Percentiles rank a stretch among this genome's conserved stretches.
phyloP scores from a whole-genome alignment of 2,888 invertebrate genomes.

The Steinernema scapterisci region DNA sequence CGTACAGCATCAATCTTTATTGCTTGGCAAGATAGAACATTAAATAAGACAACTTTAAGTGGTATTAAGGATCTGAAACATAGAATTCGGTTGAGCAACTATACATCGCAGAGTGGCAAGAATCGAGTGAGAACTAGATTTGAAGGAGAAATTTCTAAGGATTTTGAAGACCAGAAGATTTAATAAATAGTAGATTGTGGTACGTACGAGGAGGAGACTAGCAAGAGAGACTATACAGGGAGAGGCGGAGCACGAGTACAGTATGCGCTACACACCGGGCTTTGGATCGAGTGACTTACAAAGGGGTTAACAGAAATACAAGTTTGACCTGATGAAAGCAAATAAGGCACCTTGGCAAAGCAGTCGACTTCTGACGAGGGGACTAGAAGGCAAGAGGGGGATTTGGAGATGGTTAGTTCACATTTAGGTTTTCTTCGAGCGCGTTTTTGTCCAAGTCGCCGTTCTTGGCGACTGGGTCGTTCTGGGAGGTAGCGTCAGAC shows the following conservation, averaged over 20 bases:
- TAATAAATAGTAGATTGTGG: not conserved
- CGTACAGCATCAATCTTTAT: not conserved
- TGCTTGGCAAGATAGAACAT: not conserved
- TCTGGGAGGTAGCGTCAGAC: not conserved
- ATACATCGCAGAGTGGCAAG: conserved; percentile 3
- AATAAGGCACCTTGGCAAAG: not conserved
- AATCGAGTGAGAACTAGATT: not conserved
- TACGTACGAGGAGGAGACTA: conserved; percentile 1
- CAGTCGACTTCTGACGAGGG: not conserved
- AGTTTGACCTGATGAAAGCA: not conserved
- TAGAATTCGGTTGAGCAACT: conserved; percentile 27
- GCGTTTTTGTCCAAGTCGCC: not conserved
- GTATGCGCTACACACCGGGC: conserved; percentile 13
- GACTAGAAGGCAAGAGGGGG: conserved; percentile 21
- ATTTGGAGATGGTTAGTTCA: not conserved
- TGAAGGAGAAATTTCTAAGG: not conserved
- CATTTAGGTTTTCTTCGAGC: conserved; percentile 13
- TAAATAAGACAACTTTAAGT: no score
- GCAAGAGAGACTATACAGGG: conserved; percentile 8
- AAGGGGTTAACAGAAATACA: not conserved
- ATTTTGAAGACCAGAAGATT: not conserved
- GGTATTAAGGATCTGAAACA: not conserved
- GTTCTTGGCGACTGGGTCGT: not conserved
- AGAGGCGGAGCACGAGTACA: not conserved
- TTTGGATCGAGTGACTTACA: not conserved